Percentiles rank a stretch among this genome's conserved stretches.
phyloP scores from a whole-genome alignment of 2,888 invertebrate species.

The Drosophila yooni region DNA sequence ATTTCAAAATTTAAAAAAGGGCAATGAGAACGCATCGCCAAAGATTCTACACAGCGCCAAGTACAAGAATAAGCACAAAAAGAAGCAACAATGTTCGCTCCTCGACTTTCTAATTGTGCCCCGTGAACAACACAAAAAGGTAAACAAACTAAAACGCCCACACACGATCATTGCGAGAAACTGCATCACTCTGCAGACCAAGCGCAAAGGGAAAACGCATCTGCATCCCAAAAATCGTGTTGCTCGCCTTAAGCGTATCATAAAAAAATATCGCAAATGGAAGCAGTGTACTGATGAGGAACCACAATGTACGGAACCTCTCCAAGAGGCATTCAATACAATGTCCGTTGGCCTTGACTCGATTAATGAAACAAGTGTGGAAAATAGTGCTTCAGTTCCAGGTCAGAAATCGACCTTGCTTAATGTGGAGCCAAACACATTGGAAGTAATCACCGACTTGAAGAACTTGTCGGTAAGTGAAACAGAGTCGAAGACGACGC shows the following conservation, averaged over 20 bases:
- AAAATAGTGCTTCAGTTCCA: background rate
- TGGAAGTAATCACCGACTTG: conserved; percentile 3
- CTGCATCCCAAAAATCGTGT: conserved; percentile 56
- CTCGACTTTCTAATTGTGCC: conserved; percentile 60
- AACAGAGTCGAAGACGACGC: background rate
- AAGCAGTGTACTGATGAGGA: conserved; percentile 23
- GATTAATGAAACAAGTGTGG: background rate
- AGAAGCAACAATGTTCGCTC: conserved; percentile 33
- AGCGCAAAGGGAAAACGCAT: conserved; percentile 65
- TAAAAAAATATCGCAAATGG: conserved; percentile 57
- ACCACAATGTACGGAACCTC: background rate
- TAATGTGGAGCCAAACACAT: background rate
- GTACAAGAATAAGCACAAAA: conserved; percentile 60
- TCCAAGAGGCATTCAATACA: background rate
- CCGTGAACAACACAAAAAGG: conserved; percentile 38
- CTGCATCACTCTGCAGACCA: conserved; percentile 11
- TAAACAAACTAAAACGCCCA: conserved; percentile 29
- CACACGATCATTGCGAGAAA: conserved; percentile 30
- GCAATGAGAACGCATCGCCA: background rate
- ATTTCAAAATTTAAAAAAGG: conserved; percentile 45
- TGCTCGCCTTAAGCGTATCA: conserved; percentile 68
- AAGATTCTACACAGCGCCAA: conserved; percentile 62
- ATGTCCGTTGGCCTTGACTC: background rate
- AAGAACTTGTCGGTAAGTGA: conserved; percentile 5
- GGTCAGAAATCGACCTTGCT: background rate